Conservation (phyloP, 2,113 vertebrate species). For the Caranx melampygus region DNA sequence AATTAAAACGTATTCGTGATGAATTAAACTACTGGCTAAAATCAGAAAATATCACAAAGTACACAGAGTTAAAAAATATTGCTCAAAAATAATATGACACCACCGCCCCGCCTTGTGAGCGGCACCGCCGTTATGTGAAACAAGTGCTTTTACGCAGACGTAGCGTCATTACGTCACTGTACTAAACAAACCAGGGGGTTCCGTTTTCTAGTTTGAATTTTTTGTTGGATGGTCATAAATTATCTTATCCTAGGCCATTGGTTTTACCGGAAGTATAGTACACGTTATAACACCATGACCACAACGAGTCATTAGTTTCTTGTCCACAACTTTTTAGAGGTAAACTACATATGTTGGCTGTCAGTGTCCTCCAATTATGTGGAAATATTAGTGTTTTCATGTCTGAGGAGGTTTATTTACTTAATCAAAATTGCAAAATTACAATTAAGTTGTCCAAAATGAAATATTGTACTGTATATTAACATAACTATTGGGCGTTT, state of each 20-base stretch:
- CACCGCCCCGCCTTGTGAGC: not conserved
- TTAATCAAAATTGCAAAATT: not conserved
- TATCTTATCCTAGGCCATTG: not conserved
- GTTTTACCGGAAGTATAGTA: not conserved
- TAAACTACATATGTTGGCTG: not conserved
- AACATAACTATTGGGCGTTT: not conserved
- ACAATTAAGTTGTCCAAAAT: not conserved
- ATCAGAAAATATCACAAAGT: not conserved
- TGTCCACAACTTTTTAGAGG: not conserved
- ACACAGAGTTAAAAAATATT: fast-evolving
- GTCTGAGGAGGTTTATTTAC: not conserved
- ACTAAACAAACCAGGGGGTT: constrained; percentile 54
- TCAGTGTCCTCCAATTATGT: not conserved
- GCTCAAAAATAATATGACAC: not conserved
- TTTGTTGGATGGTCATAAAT: not conserved
- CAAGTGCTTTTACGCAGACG: constrained; percentile 24
- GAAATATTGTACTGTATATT: not conserved
- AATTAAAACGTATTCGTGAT: too few relatives aligned
- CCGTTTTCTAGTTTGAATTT: constrained; percentile 67
- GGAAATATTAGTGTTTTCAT: not conserved
- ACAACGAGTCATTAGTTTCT: too few relatives aligned
- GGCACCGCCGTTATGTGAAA: fast-evolving
- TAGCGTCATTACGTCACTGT: constrained; percentile 49
- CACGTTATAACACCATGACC: not conserved
- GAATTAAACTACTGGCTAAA: not conserved